Evolutionary conservation across 2,797 vertebrate genomes (phyloP).

Genomic region (Fistularia tabacaria): DNA sequence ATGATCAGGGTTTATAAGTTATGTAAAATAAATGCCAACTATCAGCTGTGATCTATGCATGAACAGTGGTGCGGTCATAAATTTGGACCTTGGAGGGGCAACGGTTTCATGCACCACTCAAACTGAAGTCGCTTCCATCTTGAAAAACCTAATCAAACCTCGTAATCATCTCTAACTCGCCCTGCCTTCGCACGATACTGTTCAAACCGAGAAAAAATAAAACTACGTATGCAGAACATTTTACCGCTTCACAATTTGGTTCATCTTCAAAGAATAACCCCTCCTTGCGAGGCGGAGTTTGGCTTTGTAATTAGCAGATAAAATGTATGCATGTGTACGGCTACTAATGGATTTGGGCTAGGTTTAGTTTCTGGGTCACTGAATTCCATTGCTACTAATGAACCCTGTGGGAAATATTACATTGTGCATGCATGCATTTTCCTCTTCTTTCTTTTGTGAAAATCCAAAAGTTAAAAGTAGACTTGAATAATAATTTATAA

Average conservation of each 20-base stretch:
- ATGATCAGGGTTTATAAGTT: too few relatives aligned
- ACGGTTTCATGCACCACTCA: neutral
- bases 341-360: conserved; percentile 70
- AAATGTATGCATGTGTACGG: conserved; percentile 61
- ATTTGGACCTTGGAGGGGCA: neutral
- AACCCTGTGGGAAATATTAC: conserved; percentile 65
- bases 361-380: conserved; percentile 78
- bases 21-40: too few relatives aligned
- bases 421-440: conserved; percentile 52
- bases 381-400: conserved; percentile 76
- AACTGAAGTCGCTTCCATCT: conserved; percentile 9
- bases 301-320: conserved; percentile 66
- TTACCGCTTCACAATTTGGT: conserved; percentile 35
- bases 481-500: conserved; percentile 46
- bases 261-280: conserved; percentile 64
- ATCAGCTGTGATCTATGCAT: too few relatives aligned
- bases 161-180: conserved; percentile 12
- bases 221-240: conserved; percentile 41
- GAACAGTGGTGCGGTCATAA: too few relatives aligned
- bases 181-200: conserved; percentile 10
- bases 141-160: conserved; percentile 21
- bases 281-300: conserved; percentile 58
- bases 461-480: conserved; percentile 51
- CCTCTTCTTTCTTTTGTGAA: conserved; percentile 45
- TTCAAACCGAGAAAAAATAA: conserved; percentile 35